Base-by-base conservation (phyloP, 2,888 invertebrate species). In the Labia minor region DNA sequence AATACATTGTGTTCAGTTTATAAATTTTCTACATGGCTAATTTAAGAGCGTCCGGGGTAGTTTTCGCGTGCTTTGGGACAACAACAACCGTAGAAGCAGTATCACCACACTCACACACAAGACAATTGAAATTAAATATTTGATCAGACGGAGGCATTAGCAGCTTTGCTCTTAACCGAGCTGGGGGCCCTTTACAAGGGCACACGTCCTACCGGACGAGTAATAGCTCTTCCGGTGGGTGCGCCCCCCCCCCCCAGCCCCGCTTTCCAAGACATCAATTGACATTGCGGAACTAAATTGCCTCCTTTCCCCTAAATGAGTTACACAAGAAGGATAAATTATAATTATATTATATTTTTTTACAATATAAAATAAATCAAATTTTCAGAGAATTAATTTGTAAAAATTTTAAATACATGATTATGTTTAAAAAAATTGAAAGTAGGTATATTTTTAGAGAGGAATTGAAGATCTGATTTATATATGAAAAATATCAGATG, bases 51-150 rank as follows among this genome's bases (percentile, higher is more conserved):
- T 49, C 49, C 49, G 14, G 49, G 49, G 49, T 49, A 49, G 49
- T 49, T 49, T 49, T 49, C 49, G 49, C 49, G 49, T 49, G 49
- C 49, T 16, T 49, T 49, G 49, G 49, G 49, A 49, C 49, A 49
- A 49, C 49, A 49, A 49, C 49, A 49, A 49, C 49, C 3, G 14
- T 14, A 49, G 16, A n/a, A n/a, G n/a, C n/a, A n/a, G n/a, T n/a
- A n/a, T n/a, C n/a, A n/a, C n/a, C n/a, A n/a, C 49, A 49, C 26
- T 8, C 49, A 4, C 49, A 49, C 49, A 49, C 49, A 49, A 49
- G 49, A 49, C 49, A 49, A 49, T 49, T 49, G 49, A 16, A 49
- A 49, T 49, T 49, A 49, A 49, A 49, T 49, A 49, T 49, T 49
- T 49, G 49, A 49, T 49, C 49, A 49, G 49, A 14, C 49, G 4